Evolutionary conservation across 2,113 vertebrate genomes (phyloP).

Genomic region (Phylloscopus whistleri): DNA sequence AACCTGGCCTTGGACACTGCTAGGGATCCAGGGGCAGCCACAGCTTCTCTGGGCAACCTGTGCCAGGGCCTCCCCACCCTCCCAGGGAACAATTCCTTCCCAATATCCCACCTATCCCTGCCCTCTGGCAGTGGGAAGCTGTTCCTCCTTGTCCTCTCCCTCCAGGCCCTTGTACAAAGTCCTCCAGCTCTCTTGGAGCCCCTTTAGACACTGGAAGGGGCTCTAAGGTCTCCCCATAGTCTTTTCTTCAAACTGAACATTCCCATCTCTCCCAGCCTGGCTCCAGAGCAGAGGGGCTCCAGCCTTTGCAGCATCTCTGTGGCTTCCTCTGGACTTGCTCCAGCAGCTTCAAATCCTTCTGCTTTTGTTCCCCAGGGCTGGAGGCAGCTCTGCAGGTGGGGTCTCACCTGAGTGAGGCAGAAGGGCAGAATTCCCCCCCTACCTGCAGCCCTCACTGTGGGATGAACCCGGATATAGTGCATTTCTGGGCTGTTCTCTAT

Average conservation of each 20-base stretch:
- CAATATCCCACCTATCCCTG: neutral
- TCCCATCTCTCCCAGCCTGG: neutral
- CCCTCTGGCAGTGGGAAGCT: neutral
- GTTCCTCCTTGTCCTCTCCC: neutral
- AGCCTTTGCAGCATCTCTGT: rapidly evolving
- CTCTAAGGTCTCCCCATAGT: neutral
- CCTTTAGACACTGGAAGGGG: neutral
- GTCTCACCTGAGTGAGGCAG: neutral
- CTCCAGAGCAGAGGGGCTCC: neutral
- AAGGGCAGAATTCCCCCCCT: neutral
- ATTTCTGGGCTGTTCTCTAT: neutral
- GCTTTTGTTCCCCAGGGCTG: neutral
- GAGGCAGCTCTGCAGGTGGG: neutral
- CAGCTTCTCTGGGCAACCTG: neutral
- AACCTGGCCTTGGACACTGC: too few relatives aligned
- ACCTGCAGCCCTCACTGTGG: neutral
- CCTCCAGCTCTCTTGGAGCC: neutral
- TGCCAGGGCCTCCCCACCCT: neutral
- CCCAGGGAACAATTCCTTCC: neutral
- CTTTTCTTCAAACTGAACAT: neutral
- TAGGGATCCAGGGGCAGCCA: too few relatives aligned
- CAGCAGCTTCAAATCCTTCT: neutral
- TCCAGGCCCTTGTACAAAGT: neutral
- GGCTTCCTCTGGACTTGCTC: neutral
- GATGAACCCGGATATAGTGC: neutral